Evolutionary conservation across 2,888 invertebrate genomes (phyloP).

Genomic region (Diplazon laetatorius): DNA sequence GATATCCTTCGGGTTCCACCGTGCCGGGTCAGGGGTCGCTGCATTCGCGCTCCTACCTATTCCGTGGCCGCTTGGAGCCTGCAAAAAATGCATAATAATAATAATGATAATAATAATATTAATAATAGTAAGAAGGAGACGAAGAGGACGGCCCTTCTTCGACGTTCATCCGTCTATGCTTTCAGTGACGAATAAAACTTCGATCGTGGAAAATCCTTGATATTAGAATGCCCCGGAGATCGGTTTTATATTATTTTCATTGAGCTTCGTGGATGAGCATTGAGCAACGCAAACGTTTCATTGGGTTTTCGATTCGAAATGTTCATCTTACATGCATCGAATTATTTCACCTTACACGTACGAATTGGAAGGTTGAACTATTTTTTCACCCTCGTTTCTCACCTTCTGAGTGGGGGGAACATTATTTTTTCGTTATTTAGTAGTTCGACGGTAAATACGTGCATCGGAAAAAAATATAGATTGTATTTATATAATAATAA

Average conservation of each 20-base stretch:
- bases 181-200: background rate
- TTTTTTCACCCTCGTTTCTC: too few species aligned
- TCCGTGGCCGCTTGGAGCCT: conserved; percentile 27
- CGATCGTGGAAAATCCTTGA: conserved; percentile 76
- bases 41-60: conserved; percentile 76
- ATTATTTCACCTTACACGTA: too few species aligned
- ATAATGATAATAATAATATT: background rate
- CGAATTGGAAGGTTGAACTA: too few species aligned
- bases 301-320: background rate
- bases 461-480: too few species aligned
- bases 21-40: conserved; percentile 80
- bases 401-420: too few species aligned
- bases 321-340: too few species aligned
- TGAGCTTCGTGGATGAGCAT: background rate
- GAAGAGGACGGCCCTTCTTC: conserved; percentile 35
- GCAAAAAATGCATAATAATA: background rate
- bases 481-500: too few species aligned
- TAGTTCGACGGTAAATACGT: too few species aligned
- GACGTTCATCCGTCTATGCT: conserved; percentile 57
- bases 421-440: too few species aligned
- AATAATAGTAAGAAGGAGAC: conserved; percentile 22
- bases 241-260: conserved; percentile 44
- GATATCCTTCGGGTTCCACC: conserved; percentile 79
- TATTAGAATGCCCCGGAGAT: conserved; percentile 81
- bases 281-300: conserved; percentile 10